Evolutionary conservation across 2,113 vertebrate species (phyloP).

Genomic region (Opisthocomus hoazin): DNA sequence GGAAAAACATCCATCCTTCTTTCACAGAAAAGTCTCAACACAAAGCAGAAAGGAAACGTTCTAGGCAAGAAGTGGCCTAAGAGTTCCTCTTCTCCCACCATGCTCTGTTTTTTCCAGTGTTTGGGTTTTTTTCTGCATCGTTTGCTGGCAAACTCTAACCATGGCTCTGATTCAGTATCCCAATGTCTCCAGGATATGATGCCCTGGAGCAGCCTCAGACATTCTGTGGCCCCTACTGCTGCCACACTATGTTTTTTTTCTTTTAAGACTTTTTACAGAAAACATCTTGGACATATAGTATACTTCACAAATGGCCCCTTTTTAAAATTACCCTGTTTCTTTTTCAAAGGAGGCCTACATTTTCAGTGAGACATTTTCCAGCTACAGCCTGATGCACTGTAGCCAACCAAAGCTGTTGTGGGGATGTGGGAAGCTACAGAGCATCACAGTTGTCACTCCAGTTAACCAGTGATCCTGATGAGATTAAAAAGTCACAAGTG

Average conservation of each 20-base stretch:
- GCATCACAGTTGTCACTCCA: neutral
- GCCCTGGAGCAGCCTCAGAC: neutral
- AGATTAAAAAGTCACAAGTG: neutral
- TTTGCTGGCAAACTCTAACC: neutral
- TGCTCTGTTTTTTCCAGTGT: neutral
- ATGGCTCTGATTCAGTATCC: neutral
- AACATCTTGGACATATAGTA: neutral
- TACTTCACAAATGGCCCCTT: neutral
- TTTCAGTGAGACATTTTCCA: neutral
- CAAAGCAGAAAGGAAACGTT: neutral
- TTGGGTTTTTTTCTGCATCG: neutral
- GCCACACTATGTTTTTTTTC: neutral
- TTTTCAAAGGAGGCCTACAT: neutral
- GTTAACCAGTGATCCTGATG: neutral
- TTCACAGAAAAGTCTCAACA: neutral
- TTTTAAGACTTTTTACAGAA: neutral
- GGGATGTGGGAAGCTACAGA: neutral
- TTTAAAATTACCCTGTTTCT: neutral
- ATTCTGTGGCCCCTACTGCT: neutral
- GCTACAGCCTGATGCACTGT: neutral
- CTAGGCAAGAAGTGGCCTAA: neutral
- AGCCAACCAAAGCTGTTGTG: neutral
- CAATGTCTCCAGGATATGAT: rapidly evolving
- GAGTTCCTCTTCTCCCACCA: neutral
- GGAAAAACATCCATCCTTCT: neutral